Evolutionary conservation across 2,113 vertebrate species (phyloP).

Genomic region (Melanotaenia duboulayi): DNA sequence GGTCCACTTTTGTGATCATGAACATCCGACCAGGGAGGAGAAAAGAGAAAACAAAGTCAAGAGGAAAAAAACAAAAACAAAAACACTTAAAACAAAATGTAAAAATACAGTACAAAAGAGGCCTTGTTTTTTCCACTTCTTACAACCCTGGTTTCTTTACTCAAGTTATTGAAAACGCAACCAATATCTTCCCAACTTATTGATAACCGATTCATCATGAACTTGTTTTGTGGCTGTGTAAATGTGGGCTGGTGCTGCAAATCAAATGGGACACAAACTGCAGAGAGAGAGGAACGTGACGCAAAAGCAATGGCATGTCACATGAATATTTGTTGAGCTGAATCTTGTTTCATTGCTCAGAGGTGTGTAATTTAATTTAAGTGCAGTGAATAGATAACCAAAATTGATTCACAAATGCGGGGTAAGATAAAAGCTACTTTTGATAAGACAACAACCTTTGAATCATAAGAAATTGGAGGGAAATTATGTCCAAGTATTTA

Average conservation of each 20-base stretch:
- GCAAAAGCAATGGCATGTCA: neutral
- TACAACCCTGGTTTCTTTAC: slow-evolving; percentile 69
- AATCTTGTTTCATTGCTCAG: neutral
- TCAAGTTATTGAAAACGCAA: slow-evolving; percentile 52
- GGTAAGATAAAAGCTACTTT: neutral
- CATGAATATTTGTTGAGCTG: neutral
- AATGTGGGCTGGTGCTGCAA: slow-evolving; percentile 18
- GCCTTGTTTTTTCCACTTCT: slow-evolving; percentile 66
- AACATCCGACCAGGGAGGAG: slow-evolving; percentile 78
- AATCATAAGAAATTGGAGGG: neutral
- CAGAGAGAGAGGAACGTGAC: neutral
- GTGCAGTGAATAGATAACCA: neutral
- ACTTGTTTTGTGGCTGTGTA: slow-evolving; percentile 43
- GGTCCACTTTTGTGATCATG: slow-evolving; percentile 82
- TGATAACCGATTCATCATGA: slow-evolving; percentile 45
- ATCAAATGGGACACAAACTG: slow-evolving; percentile 39
- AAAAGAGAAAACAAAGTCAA: slow-evolving; percentile 76
- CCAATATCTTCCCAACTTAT: slow-evolving; percentile 24
- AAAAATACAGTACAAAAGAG: slow-evolving; percentile 82
- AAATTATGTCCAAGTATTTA: too few relatives aligned
- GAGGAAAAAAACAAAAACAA: slow-evolving; percentile 45
- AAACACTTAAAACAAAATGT: slow-evolving; percentile 56
- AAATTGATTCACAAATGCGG: neutral
- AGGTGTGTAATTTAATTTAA: neutral
- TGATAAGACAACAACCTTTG: neutral